These are phyloP conservation scores for Gordius sp. DNA, from an alignment of 2,888 invertebrate species.

Conservation along the genomic window DNA sequence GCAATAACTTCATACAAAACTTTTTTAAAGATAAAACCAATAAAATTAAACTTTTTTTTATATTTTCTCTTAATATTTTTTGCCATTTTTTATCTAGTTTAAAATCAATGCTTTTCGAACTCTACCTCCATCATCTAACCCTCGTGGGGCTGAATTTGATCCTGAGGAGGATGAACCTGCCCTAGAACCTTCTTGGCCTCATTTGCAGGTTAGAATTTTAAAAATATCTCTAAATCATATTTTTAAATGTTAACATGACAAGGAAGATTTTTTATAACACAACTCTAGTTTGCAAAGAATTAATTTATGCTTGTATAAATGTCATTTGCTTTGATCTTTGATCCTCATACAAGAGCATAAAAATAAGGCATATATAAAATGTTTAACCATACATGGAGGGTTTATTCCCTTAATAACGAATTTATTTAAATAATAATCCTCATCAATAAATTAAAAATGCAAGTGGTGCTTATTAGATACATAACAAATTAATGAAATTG, in stretches of 20 bases:
- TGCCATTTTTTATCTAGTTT: conserved; percentile 37
- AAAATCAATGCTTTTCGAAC: conserved; percentile 62
- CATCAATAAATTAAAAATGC: too few relatives aligned
- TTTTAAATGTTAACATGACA: conserved; percentile 7
- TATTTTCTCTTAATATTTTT: conserved; percentile 13
- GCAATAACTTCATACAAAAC: too few relatives aligned
- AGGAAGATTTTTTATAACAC: too few relatives aligned
- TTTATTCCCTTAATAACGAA: too few relatives aligned
- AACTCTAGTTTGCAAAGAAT: too few relatives aligned
- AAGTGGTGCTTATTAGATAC: too few relatives aligned
- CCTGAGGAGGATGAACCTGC: conserved; percentile 85
- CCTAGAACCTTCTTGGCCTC: conserved; percentile 76
- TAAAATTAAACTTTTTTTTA: neutral
- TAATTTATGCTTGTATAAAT: neutral
- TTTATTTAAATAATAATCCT: too few relatives aligned
- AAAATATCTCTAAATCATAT: neutral
- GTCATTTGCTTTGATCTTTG: neutral
- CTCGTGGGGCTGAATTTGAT: conserved; percentile 51
- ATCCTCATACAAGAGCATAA: too few relatives aligned
- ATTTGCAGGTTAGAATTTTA: conserved; percentile 38
- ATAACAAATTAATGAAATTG: too few relatives aligned
- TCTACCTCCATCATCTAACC: conserved; percentile 56
- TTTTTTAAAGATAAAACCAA: too few relatives aligned
- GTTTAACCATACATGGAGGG: too few relatives aligned
- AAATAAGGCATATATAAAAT: too few relatives aligned